Evolutionary conservation across 1,140 invertebrate genomes (phyloP), one percentile per base, ranked within the genome.

Genomic region (Ylistrum balloti): DNA sequence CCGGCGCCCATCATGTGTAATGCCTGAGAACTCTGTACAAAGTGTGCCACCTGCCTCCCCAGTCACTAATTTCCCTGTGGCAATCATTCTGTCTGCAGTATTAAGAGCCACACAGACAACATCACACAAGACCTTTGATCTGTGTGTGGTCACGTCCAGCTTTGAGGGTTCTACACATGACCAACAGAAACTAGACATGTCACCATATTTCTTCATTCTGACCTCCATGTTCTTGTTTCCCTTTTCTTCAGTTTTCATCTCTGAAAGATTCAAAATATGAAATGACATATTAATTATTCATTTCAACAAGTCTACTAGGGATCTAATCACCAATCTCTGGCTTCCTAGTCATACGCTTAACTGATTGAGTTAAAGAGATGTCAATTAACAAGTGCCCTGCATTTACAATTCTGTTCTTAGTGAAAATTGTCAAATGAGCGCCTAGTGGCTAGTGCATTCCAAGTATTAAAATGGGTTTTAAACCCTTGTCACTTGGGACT

Each of bases 41-140:
- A 99, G 97, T 91, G 95, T 92, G 11, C 94, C 95, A 41, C 98
- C 98, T 86, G 99, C 97, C 35, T 98, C 98, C 98, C 96, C 98
- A 97, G 97, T 99, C 99, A 33, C 98, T 48, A 99, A 97, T 96
- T 99, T 99, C 92, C 99, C 99, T 34, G 98, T 98, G 2, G 99
- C 98, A 92, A 99, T 96, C 99, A 99, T 99, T 86, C 99, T 98
- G 95, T 99, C 99, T 89, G 99, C 97, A 97, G 99, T 99, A 96
- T 99, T 99, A 5, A 99, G 97, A 33, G 99, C 98, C 3, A 99
- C 98, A 96, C 99, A 99, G 95, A 99, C 98, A 15, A 99, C 98
- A 90, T 97, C 97, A 96, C 98, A 99, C 9, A 98, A 96, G 94
- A 98, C 97, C 33, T 95, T 96, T 17, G 96, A 96, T 3, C 95